Base-by-base conservation (phyloP, 2,113 vertebrate species). In the Verasper variegatus region DNA sequence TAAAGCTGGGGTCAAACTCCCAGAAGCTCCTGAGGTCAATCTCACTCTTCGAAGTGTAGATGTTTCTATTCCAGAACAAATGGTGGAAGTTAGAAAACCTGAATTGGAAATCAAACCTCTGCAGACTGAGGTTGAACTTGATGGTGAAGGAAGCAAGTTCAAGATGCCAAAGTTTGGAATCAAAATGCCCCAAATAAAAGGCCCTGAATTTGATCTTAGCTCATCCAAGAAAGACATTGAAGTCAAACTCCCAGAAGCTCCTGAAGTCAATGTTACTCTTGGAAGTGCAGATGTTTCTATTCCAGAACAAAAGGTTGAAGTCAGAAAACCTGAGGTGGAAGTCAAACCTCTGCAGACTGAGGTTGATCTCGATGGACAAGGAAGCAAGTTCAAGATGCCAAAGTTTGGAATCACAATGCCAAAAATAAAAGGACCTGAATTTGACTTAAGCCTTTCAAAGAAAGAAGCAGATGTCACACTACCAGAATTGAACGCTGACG, bases 151-250 rank as follows among this genome's bases (percentile, higher is more conserved):
- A 35, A 37, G 58, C 6, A 81, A n/a, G 13, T 66, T 66, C 18
- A 66, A 66, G 6, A 51, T 66, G 47, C 45, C 63, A 51, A 51
- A 51, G 47, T 14, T 66, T 18, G 63, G 63, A 8, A 27, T 66
- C 5, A 23, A 80, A 71, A n/a, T 45, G 20, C 87, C 89, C 31
- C 62, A 78, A 71, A 13, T 74, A 40, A 79, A 71, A 66, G 61
- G 69, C 2, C 61, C 85, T 57, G 45, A 86, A 55, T 1, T 75
- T 58, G 62, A 86, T 55, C 21, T 71, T 0, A 49, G 54, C 2
- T 21, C 57, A 1, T 40, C 70, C 6, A 78, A 68, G 58, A 74
- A 59, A 69, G 78, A 81, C 1, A 26, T 4, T 5, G 63, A 71
- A 9, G 20, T 52, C 7, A 9, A 7, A n/a, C 51, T 81, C 31